phyloP scores from a whole-genome alignment of 2,113 vertebrate genomes.

The Melanostigma gelatinosum region DNA sequence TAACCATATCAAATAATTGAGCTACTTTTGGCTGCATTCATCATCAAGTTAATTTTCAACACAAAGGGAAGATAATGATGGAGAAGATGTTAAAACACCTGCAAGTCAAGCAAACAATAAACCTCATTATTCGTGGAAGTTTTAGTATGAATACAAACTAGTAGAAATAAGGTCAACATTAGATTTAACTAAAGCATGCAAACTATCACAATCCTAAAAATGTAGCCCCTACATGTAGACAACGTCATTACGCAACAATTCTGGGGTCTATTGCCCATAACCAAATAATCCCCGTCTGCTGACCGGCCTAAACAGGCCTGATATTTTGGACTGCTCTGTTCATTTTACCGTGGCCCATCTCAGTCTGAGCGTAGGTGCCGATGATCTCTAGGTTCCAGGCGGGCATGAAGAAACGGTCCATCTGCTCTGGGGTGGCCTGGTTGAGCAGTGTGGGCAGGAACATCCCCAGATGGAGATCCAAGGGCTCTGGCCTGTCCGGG shows the following conservation, averaged over 20 bases:
- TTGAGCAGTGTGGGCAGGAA: slow-evolving; percentile 98
- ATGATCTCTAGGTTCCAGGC: slow-evolving; percentile 98
- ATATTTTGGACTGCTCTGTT: slow-evolving; percentile 13
- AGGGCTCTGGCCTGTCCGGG: slow-evolving; percentile 88
- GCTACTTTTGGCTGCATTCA: not conserved
- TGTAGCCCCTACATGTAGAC: not conserved
- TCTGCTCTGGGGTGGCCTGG: slow-evolving; percentile 95
- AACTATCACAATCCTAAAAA: not conserved
- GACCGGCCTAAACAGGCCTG: not conserved
- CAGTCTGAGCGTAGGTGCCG: slow-evolving; percentile 99
- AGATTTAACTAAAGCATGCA: not conserved
- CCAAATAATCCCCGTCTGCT: not conserved
- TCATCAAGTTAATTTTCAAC: not conserved
- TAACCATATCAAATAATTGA: not conserved
- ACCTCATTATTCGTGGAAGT: not conserved
- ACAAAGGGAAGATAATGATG: not conserved
- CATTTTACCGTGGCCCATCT: slow-evolving; percentile 97
- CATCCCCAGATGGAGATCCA: slow-evolving; percentile 99
- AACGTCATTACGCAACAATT: not conserved
- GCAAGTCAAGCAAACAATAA: not conserved
- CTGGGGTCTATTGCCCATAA: not conserved
- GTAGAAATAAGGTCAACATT: not conserved
- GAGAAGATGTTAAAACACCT: not conserved
- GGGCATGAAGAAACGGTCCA: slow-evolving; percentile 96
- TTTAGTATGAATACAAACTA: not conserved